Evolutionary conservation across 2,888 invertebrate genomes (phyloP).

Genomic region (Electrophaes corylata): DNA sequence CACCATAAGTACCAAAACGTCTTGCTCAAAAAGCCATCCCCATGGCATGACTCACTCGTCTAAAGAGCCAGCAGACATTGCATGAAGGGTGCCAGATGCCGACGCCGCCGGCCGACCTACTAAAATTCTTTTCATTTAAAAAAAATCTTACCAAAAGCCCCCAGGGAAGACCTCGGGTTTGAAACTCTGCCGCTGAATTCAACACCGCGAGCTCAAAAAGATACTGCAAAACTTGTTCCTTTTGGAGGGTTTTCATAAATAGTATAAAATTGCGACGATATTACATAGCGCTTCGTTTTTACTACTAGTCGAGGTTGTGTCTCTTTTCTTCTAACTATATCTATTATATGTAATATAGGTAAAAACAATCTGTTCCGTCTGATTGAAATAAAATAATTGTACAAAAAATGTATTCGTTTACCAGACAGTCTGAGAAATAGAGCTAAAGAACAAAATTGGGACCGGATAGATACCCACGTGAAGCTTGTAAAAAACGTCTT

Average conservation of each 20-base stretch:
- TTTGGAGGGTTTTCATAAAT: conserved; percentile 17
- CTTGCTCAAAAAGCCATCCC: conserved; percentile 23
- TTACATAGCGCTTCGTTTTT: neutral
- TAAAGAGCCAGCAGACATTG: conserved; percentile 12
- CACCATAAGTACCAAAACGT: conserved; percentile 9
- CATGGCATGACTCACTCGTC: conserved; percentile 18
- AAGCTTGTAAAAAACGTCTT: conserved; percentile 19
- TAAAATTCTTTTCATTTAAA: conserved; percentile 31
- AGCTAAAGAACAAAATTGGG: conserved; percentile 8
- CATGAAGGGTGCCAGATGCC: conserved; percentile 13
- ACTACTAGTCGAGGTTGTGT: neutral
- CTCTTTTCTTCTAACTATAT: too few relatives aligned
- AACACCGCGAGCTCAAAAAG: conserved; percentile 28
- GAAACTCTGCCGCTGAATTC: conserved; percentile 31
- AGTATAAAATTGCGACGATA: neutral
- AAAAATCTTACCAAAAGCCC: conserved; percentile 27
- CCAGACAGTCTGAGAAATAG: neutral
- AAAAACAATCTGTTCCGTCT: too few relatives aligned
- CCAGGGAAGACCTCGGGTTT: conserved; percentile 29
- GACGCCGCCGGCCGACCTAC: conserved; percentile 24
- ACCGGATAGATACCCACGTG: conserved; percentile 19
- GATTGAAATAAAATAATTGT: too few relatives aligned
- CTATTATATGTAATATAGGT: too few relatives aligned
- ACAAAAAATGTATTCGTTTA: neutral
- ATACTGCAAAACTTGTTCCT: conserved; percentile 19